Evolutionary conservation across 2,888 invertebrate species (phyloP), one percentile per base, ranked within the genome.

Genomic region (Andricus quercusramuli): DNA sequence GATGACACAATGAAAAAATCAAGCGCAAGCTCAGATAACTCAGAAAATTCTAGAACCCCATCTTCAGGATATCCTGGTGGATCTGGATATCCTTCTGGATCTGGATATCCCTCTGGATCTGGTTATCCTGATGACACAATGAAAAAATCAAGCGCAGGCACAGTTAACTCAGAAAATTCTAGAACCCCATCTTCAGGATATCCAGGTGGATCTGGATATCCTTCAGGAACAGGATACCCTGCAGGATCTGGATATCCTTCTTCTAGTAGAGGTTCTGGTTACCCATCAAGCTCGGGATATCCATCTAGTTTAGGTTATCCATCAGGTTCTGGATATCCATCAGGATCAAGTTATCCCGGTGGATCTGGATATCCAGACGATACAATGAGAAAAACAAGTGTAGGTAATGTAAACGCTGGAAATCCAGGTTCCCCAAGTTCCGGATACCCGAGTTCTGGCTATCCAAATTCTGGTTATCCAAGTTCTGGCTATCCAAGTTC

Each of bases 371-470:
- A 81, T 25, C 79, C 81, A 4, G 47, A 47, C 13, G 77, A 78
- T 65, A 70, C 80, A 51, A 65, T 78, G 20, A 51, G 77, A 11
- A 79, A 80, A n/a, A 56, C 78, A 5, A 17, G 67, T 62, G 66
- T 20, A 79, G 6, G 51, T 67, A 13, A 15, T 77, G 8, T 80
- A 25, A 62, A 62, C 6, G 62, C 80, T 0, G 82, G 84, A 13
- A 83, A 86, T 80, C 83, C 67, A 22, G 13, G 13, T 68, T 68
- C 85, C 20, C 76, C 80, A 20, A 78, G 79, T 44, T 84, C 84
- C 0, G 78, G 84, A 9, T 86, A 87, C 65, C 85, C 86, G 47
- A 65, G 51, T 15, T 79, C 82, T 15, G 82, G 79, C 15, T 80
- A 80, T 59, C 78, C 81, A 22, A 70, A 82, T 22, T 37, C 65